These are phyloP conservation scores for Probosciger aterrimus DNA, from an alignment of 2,113 vertebrate genomes.

Conservation along the genomic window DNA sequence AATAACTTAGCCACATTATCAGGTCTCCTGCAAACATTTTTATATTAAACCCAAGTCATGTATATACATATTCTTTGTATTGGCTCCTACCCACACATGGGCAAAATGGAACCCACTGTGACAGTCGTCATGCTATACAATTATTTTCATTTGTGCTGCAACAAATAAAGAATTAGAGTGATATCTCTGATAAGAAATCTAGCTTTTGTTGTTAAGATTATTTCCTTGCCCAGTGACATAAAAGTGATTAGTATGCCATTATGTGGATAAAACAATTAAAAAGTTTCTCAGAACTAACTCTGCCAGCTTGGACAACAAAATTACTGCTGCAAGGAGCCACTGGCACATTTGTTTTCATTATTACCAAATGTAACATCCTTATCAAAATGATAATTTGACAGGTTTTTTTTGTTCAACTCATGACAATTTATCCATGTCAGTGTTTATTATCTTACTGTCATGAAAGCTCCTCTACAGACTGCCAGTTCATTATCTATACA, in stretches of 20 bases:
- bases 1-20: background rate
- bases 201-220: slow-evolving; percentile 38
- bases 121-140: background rate
- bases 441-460: slow-evolving; percentile 39
- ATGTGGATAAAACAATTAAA: slow-evolving; percentile 46
- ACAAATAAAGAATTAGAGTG: slow-evolving; percentile 15
- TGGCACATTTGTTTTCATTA: slow-evolving; percentile 26
- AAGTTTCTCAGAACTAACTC: slow-evolving; percentile 51
- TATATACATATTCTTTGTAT: background rate
- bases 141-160: slow-evolving; percentile 8
- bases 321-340: slow-evolving; percentile 16
- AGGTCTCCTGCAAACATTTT: background rate
- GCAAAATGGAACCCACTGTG: background rate
- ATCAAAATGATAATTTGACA: slow-evolving; percentile 36
- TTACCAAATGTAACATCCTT: slow-evolving; percentile 1
- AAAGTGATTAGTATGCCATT: slow-evolving; percentile 10
- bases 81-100: background rate
- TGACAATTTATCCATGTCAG: slow-evolving; percentile 24
- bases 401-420: slow-evolving; percentile 6
- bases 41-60: background rate
- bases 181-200: slow-evolving; percentile 28
- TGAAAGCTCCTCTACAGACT: background rate
- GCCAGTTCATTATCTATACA: background rate
- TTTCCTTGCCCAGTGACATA: slow-evolving; percentile 23
- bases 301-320: slow-evolving; percentile 51